Conservation (phyloP, 2,797 vertebrate genomes). For the Sebastes hubbsi region DNA sequence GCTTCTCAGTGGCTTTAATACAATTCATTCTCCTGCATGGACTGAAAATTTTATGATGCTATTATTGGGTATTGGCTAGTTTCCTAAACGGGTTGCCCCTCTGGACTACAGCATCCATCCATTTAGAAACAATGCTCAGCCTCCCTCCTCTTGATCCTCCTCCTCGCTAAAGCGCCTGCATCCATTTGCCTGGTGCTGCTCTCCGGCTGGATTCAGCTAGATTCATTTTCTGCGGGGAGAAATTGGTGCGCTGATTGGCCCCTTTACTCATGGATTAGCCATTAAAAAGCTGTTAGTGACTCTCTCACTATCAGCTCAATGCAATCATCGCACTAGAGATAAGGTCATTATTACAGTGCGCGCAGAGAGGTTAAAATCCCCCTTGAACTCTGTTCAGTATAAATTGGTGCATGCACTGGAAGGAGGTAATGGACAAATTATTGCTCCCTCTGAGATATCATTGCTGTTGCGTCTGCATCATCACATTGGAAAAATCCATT, state of each 20-base stretch:
- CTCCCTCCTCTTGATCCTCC: constrained; percentile 51
- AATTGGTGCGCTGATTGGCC: constrained; percentile 78
- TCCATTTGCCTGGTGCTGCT: constrained; percentile 66
- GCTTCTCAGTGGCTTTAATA: constrained; percentile 24
- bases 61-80: constrained; percentile 68
- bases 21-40: constrained; percentile 49
- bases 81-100: constrained; percentile 68
- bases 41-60: constrained; percentile 69
- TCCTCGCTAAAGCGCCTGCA: constrained; percentile 48
- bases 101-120: constrained; percentile 66
- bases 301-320: constrained; percentile 72
- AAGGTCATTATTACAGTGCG: constrained; percentile 76
- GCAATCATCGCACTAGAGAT: constrained; percentile 76
- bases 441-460: constrained; percentile 69
- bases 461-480: constrained; percentile 55
- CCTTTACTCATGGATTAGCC: constrained; percentile 83
- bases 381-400: constrained; percentile 73
- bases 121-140: constrained; percentile 69
- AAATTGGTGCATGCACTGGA: constrained; percentile 67
- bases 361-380: constrained; percentile 74
- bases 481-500: constrained; percentile 61
- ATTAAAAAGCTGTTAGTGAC: constrained; percentile 84
- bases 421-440: constrained; percentile 75
- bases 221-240: constrained; percentile 78
- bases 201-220: constrained; percentile 60